Conservation (phyloP, 2,113 vertebrate genomes). For the Cervus canadensis region DNA sequence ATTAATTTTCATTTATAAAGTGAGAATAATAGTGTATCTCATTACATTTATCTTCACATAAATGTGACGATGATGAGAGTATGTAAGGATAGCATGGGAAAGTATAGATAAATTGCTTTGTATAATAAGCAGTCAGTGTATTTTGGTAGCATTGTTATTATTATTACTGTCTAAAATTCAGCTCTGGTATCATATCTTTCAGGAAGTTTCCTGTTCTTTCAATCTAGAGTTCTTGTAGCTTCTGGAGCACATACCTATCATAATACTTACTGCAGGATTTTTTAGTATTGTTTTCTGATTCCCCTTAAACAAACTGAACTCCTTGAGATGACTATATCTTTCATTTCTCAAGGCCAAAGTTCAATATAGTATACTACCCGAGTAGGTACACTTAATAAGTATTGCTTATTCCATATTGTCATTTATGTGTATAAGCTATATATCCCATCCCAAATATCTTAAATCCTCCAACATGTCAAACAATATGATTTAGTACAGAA, state of each 20-base stretch:
- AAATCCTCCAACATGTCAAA: background rate
- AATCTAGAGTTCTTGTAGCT: background rate
- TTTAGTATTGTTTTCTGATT: background rate
- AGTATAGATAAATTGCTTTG: background rate
- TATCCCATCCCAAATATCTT: background rate
- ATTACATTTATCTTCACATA: background rate
- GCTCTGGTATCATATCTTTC: background rate
- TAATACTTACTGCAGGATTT: background rate
- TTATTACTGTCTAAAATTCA: background rate
- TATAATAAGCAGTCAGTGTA: background rate
- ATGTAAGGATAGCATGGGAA: background rate
- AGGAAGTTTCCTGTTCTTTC: background rate
- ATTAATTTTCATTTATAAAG: background rate
- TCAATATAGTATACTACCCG: background rate
- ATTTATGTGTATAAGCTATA: background rate
- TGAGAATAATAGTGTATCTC: background rate
- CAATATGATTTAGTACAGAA: background rate
- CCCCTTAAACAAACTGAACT: background rate
- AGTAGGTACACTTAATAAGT: background rate
- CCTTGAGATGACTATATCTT: background rate
- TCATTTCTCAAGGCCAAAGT: background rate
- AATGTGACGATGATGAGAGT: background rate
- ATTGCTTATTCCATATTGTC: background rate
- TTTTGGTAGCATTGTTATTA: background rate
- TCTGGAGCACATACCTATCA: background rate